Percentiles rank a stretch among this genome's conserved stretches.
Evolutionary conservation across 1,140 invertebrate genomes (phyloP).

Genomic region (Musca domestica): DNA sequence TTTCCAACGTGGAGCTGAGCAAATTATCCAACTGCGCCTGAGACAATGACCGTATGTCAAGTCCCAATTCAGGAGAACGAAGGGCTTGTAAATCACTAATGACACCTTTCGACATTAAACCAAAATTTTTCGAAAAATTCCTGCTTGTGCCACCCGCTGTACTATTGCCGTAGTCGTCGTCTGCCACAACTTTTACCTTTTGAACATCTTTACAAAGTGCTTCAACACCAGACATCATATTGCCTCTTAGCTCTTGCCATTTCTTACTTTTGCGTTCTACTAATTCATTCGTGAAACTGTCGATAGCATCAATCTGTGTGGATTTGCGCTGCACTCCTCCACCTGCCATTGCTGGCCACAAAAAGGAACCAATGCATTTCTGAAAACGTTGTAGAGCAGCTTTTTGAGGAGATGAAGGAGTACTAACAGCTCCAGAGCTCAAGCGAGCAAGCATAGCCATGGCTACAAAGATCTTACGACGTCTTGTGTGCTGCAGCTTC

Average conservation of each 20-base stretch:
- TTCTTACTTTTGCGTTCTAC: constrained; percentile 53
- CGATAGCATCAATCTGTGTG: constrained; percentile 50
- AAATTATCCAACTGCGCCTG: constrained; percentile 46
- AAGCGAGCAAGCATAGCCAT: constrained; percentile 44
- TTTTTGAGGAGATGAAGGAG: constrained; percentile 44
- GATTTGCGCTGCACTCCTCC: constrained; percentile 37
- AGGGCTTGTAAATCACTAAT: constrained; percentile 41
- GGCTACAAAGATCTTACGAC: no score
- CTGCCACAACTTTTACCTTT: no score
- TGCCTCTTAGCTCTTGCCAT: constrained; percentile 51
- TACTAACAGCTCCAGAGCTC: constrained; percentile 35
- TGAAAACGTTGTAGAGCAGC: constrained; percentile 44
- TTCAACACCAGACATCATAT: constrained; percentile 26
- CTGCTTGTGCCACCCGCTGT: constrained; percentile 14
- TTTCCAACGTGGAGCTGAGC: constrained; percentile 51
- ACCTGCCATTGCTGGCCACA: constrained; percentile 34
- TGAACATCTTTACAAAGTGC: no score
- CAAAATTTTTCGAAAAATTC: constrained; percentile 38
- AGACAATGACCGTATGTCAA: constrained; percentile 44
- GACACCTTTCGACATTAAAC: constrained; percentile 44
- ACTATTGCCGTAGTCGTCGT: not conserved
- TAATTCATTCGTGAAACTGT: constrained; percentile 56
- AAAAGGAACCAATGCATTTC: constrained; percentile 40
- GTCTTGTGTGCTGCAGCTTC: no score
- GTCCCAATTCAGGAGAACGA: constrained; percentile 40